Percentiles rank a stretch among this genome's conserved stretches.
These are phyloP conservation scores for Pituophis catenifer DNA, from an alignment of 2,113 vertebrate genomes.

Conservation along the genomic window DNA sequence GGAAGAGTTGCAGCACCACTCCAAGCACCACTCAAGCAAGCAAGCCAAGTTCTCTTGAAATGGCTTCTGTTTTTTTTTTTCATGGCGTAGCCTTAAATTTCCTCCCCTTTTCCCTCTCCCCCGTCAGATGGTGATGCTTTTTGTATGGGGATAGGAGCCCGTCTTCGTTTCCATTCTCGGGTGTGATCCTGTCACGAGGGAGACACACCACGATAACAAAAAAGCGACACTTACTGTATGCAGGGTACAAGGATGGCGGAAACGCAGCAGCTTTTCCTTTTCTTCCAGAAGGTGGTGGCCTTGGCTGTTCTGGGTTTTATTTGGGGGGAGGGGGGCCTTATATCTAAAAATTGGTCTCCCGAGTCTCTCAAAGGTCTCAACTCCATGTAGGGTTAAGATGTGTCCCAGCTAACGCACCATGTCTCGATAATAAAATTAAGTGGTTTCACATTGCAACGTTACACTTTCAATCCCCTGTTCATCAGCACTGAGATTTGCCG, in stretches of 20 bases:
- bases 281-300: not conserved
- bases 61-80: not conserved
- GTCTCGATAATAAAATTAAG: not conserved
- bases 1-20: conserved; percentile 17
- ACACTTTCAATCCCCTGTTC: not conserved
- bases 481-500: conserved; percentile 12
- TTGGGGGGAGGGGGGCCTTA: not conserved
- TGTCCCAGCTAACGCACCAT: not conserved
- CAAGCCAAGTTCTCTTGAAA: not conserved
- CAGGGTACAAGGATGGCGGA: not conserved
- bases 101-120: not conserved
- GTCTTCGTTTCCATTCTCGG: not conserved
- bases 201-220: not conserved
- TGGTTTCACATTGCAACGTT: not conserved
- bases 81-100: not conserved
- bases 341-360: not conserved
- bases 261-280: not conserved
- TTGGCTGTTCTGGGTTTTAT: not conserved
- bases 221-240: not conserved
- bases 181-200: not conserved
- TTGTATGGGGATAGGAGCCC: conserved; percentile 40
- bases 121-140: conserved; percentile 2
- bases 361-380: not conserved
- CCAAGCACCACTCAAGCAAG: not conserved
- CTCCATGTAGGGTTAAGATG: not conserved